Evolutionary conservation across 2,113 vertebrate species (phyloP).

Genomic region (Nerophis ophidion): DNA sequence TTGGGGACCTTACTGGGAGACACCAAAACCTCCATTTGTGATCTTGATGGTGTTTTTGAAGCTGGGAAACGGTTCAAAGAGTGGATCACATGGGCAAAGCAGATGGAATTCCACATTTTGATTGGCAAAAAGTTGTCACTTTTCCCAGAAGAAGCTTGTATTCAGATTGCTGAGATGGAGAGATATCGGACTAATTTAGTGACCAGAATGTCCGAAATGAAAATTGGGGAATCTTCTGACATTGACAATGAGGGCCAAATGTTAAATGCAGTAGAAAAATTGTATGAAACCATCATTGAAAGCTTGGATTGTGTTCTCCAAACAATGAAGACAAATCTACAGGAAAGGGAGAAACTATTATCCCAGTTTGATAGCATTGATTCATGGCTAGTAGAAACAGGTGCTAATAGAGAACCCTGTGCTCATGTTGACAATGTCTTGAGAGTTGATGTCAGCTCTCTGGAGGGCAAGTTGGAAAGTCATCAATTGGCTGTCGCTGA

Average conservation of each 20-base stretch:
- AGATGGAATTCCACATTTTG: constrained; percentile 54
- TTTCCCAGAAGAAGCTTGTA: constrained; percentile 73
- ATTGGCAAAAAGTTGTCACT: constrained; percentile 68
- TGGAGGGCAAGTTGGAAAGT: constrained; percentile 33
- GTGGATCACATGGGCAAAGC: constrained; percentile 74
- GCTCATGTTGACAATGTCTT: constrained; percentile 47
- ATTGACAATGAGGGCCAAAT: constrained; percentile 59
- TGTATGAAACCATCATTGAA: constrained; percentile 69
- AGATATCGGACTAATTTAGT: constrained; percentile 65
- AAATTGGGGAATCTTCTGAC: constrained; percentile 47
- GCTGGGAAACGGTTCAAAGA: constrained; percentile 66
- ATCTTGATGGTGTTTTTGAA: constrained; percentile 28
- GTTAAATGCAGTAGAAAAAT: constrained; percentile 66
- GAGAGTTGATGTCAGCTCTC: constrained; percentile 52
- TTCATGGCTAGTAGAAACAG: constrained; percentile 56
- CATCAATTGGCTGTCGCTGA: constrained; percentile 66
- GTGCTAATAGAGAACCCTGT: constrained; percentile 33
- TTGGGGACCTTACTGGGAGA: constrained; percentile 67
- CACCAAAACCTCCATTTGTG: constrained; percentile 33
- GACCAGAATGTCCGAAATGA: constrained; percentile 62
- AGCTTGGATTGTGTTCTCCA: constrained; percentile 68
- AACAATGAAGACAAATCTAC: constrained; percentile 71
- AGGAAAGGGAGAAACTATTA: constrained; percentile 72
- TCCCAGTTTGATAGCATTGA: constrained; percentile 67
- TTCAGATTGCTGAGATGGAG: constrained; percentile 75